These are phyloP conservation scores for Enteromius argenteus DNA, from an alignment of 2,797 vertebrate species.

Conservation along the genomic window DNA sequence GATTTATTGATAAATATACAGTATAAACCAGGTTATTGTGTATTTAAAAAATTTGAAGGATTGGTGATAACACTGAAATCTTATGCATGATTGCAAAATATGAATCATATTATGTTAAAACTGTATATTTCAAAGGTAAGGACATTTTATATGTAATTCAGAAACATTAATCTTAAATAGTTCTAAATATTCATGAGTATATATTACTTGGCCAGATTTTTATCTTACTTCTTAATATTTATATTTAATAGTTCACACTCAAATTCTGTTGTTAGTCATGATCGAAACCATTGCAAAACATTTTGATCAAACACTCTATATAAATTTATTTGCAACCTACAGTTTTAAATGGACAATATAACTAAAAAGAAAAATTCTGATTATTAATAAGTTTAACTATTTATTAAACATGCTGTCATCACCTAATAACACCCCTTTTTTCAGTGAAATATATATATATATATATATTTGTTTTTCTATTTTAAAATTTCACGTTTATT, in stretches of 20 bases:
- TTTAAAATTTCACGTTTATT: too few relatives aligned
- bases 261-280: not conserved
- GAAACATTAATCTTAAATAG: not conserved
- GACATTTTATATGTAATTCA: not conserved
- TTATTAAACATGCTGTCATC: too few relatives aligned
- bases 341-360: not conserved
- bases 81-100: not conserved
- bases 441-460: too few relatives aligned
- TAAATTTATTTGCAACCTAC: not conserved
- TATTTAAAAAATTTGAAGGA: too few relatives aligned
- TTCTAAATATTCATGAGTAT: not conserved
- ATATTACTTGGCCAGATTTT: not conserved
- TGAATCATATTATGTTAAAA: not conserved
- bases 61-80: too few relatives aligned
- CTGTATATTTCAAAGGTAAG: not conserved
- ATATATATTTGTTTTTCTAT: too few relatives aligned
- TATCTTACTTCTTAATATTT: too few relatives aligned
- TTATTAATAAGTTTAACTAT: not conserved
- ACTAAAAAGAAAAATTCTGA: not conserved
- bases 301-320: not conserved
- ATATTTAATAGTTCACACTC: not conserved
- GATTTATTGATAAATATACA: too few relatives aligned
- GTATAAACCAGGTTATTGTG: too few relatives aligned
- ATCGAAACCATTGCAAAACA: not conserved
- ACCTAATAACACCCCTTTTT: not conserved